Evolutionary conservation across 2,797 vertebrate species (phyloP).

Genomic region (Falco columbarius): DNA sequence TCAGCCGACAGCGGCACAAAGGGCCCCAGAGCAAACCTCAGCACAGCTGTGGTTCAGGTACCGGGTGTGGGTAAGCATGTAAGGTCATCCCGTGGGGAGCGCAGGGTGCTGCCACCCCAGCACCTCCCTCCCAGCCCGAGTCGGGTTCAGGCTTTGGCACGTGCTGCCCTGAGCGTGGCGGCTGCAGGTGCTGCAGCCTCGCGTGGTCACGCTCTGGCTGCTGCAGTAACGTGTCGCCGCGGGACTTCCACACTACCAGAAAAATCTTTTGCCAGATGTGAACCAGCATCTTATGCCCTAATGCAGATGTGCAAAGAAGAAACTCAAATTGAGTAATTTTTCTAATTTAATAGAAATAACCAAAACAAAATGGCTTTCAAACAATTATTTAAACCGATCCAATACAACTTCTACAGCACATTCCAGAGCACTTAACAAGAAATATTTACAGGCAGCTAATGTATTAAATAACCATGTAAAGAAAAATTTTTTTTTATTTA

Average conservation of each 20-base stretch:
- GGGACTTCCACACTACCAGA: background rate
- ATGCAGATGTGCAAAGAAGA: background rate
- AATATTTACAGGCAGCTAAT: slow-evolving; percentile 82
- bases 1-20: background rate
- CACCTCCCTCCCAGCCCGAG: background rate
- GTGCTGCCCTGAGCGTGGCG: too few relatives aligned
- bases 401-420: slow-evolving; percentile 82
- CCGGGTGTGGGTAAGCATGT: background rate
- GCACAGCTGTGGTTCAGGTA: background rate
- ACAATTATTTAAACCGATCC: slow-evolving; percentile 79
- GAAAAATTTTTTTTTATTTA: slow-evolving; percentile 61
- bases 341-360: slow-evolving; percentile 85
- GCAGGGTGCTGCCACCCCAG: background rate
- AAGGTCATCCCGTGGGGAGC: too few relatives aligned
- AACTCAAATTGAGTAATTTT: slow-evolving; percentile 70
- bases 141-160: background rate
- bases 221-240: background rate
- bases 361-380: slow-evolving; percentile 79
- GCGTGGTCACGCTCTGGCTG: background rate
- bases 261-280: background rate
- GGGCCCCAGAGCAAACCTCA: background rate
- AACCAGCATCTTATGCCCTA: background rate
- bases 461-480: slow-evolving; percentile 80
- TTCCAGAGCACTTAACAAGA: slow-evolving; percentile 82
- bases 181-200: background rate